phyloP scores from a whole-genome alignment of 2,888 invertebrate genomes.

The Ophraella communa region DNA sequence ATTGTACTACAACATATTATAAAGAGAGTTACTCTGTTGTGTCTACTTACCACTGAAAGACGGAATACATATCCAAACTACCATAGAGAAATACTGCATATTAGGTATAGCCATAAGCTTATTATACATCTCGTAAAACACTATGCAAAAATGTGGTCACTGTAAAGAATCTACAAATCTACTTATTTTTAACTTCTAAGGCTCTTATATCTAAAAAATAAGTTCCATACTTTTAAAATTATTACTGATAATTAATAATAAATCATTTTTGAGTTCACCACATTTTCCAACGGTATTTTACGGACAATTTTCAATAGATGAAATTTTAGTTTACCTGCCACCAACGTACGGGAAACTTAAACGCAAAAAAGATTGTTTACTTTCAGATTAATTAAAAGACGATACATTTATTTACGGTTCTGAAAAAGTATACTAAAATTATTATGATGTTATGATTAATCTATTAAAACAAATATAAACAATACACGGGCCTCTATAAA shows the following conservation, averaged over 20 bases:
- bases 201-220: too few species aligned
- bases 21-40: not conserved
- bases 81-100: not conserved
- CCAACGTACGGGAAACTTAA: conserved; percentile 18
- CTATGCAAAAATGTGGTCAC: not conserved
- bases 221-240: too few species aligned
- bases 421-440: not conserved
- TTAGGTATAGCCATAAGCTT: not conserved
- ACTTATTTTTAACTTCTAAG: too few species aligned
- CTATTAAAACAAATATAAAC: not conserved
- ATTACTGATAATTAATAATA: too few species aligned
- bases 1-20: not conserved
- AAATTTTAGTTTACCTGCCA: conserved; percentile 21
- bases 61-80: not conserved
- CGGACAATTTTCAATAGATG: not conserved
- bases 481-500: not conserved
- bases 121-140: not conserved
- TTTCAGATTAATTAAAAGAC: not conserved
- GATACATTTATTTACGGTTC: conserved; percentile 18
- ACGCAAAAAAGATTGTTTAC: conserved; percentile 9
- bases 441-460: not conserved
- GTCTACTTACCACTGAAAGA: not conserved
- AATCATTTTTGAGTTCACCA: not conserved
- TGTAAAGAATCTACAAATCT: not conserved
- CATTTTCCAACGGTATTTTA: conserved; percentile 13